phyloP scores from a whole-genome alignment of 2,888 invertebrate species.

The Lordiphosa fenestrarum region DNA sequence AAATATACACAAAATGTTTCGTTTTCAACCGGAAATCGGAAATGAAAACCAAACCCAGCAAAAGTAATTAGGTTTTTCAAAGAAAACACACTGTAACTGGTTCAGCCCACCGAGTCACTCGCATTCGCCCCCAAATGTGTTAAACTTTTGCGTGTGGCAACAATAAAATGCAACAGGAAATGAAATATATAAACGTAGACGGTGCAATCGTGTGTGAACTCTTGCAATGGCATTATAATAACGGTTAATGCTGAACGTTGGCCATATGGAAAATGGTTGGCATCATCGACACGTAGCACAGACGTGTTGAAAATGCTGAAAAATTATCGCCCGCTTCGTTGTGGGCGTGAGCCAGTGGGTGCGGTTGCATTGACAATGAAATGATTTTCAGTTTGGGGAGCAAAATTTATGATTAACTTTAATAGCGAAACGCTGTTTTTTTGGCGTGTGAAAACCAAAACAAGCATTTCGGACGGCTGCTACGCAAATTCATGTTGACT shows the following conservation, averaged over 20 bases:
- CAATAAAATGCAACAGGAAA: constrained; percentile 47
- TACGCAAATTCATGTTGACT: constrained; percentile 33
- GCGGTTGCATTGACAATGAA: constrained; percentile 51
- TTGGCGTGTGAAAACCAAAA: not conserved
- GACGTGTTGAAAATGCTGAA: constrained; percentile 55
- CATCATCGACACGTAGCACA: constrained; percentile 56
- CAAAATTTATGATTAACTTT: constrained; percentile 57
- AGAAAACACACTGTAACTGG: no score
- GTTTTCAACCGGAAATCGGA: no score
- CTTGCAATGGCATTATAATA: constrained; percentile 35
- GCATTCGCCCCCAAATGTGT: not conserved
- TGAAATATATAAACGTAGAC: constrained; percentile 42
- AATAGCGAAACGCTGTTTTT: constrained; percentile 30
- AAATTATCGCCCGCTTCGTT: constrained; percentile 22
- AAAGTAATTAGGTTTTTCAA: no score
- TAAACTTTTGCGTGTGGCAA: not conserved
- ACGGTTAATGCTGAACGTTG: constrained; percentile 16
- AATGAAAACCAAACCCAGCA: no score
- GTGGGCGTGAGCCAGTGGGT: not conserved
- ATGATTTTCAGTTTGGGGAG: constrained; percentile 59
- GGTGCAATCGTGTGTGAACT: constrained; percentile 38
- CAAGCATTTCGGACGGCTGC: not conserved
- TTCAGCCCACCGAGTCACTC: constrained; percentile 43
- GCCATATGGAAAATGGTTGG: constrained; percentile 48
- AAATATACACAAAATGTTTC: no score